Conservation (phyloP, 2,888 invertebrate species). For the Cylindroiulus punctatus region DNA sequence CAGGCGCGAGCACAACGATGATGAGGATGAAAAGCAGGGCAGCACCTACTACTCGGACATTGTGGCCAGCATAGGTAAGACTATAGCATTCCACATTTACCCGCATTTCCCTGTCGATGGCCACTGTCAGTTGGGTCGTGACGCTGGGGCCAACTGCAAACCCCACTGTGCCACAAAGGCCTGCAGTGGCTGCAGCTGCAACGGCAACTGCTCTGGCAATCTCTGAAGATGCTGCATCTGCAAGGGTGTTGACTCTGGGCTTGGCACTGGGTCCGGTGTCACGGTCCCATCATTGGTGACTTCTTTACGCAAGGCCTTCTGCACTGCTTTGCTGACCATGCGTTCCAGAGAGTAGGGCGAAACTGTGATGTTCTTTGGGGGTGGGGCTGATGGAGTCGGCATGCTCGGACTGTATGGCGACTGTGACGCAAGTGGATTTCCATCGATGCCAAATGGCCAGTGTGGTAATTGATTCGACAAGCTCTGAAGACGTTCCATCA, state of each 20-base stretch:
- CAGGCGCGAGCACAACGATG: constrained; percentile 67
- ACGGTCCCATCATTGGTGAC: neutral
- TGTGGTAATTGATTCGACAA: no score
- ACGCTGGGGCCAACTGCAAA: neutral
- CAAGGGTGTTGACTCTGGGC: no score
- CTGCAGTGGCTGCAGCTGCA: neutral
- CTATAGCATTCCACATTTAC: neutral
- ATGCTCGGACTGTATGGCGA: neutral
- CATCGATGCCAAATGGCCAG: no score
- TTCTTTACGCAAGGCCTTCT: neutral
- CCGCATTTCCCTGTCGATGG: no score
- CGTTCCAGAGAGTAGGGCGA: neutral
- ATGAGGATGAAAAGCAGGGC: constrained; percentile 69
- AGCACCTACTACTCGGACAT: constrained; percentile 87
- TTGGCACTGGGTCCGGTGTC: neutral
- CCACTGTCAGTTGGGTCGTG: neutral
- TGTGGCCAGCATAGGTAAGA: constrained; percentile 92
- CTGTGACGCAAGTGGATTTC: neutral
- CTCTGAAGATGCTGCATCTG: neutral
- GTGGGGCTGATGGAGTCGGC: neutral
- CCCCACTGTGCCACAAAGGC: neutral
- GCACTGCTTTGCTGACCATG: neutral
- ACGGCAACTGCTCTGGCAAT: neutral
- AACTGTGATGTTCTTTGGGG: neutral
- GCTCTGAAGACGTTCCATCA: neutral